Evolutionary conservation across 2,888 invertebrate species (phyloP).

Genomic region (Biston betularia): DNA sequence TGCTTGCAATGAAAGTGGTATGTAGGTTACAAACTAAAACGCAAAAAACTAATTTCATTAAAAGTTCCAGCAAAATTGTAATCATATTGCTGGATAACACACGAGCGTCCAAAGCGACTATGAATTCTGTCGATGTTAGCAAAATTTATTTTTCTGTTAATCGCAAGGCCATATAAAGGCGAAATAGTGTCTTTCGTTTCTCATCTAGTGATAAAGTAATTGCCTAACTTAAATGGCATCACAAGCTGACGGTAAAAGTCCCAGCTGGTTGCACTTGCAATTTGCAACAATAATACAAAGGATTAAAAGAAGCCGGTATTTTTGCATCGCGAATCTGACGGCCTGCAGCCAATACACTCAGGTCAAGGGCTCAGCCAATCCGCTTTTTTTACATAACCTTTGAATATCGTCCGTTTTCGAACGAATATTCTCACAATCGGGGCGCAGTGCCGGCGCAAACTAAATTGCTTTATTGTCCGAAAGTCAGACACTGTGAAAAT

Average conservation of each 20-base stretch:
- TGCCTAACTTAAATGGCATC: too few species aligned
- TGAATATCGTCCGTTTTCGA: constrained; percentile 40
- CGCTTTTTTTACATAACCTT: constrained; percentile 35
- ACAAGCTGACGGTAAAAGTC: too few species aligned
- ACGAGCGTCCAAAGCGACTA: neutral
- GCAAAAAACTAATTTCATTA: neutral
- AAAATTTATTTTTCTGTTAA: neutral
- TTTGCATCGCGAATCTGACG: constrained; percentile 14
- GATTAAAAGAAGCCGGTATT: constrained; percentile 19
- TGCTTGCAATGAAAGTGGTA: constrained; percentile 1
- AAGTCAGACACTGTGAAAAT: constrained; percentile 69
- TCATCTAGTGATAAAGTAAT: too few species aligned
- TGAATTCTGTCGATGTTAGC: too few species aligned
- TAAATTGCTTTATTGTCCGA: constrained; percentile 69
- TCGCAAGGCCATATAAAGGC: neutral
- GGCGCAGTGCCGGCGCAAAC: constrained; percentile 49
- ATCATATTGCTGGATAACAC: too few species aligned
- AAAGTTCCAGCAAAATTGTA: neutral
- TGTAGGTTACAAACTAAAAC: neutral
- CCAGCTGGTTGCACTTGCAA: too few species aligned
- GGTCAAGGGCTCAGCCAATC: constrained; percentile 9
- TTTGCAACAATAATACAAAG: neutral
- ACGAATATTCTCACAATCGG: constrained; percentile 51
- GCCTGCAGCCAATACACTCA: constrained; percentile 12
- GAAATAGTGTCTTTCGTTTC: too few species aligned